Percentiles rank a stretch among this genome's conserved stretches.
Evolutionary conservation across 2,888 invertebrate genomes (phyloP).

Genomic region (Saturnia pavonia): DNA sequence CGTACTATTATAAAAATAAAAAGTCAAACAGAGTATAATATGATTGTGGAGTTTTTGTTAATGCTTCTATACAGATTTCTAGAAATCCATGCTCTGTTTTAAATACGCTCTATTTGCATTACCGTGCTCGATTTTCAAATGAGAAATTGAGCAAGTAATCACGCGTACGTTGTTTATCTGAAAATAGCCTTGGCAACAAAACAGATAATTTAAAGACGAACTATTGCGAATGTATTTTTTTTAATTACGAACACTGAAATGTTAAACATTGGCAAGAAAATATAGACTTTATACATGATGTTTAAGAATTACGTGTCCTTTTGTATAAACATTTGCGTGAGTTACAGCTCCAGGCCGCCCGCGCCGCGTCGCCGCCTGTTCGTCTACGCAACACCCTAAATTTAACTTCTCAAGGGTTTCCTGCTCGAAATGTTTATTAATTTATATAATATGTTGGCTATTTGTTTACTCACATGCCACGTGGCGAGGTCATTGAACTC

Average conservation of each 20-base stretch:
- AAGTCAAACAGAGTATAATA: neutral
- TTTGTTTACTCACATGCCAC: conserved; percentile 71
- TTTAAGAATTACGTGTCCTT: conserved; percentile 58
- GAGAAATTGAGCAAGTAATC: neutral
- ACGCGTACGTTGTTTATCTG: conserved; percentile 25
- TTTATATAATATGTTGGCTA: conserved; percentile 66
- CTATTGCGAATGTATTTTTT: conserved; percentile 37
- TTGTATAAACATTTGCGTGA: conserved; percentile 63
- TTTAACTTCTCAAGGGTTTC: conserved; percentile 76
- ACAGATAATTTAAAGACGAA: conserved; percentile 33
- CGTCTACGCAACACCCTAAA: conserved; percentile 71
- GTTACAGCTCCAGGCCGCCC: conserved; percentile 31
- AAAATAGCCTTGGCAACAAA: conserved; percentile 42
- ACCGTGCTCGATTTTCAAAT: neutral
- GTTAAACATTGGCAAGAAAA: conserved; percentile 32
- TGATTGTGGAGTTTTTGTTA: neutral
- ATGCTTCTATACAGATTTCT: neutral
- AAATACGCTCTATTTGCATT: neutral
- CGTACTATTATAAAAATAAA: neutral
- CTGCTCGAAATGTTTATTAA: conserved; percentile 72
- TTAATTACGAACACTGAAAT: conserved; percentile 7
- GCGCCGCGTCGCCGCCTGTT: conserved; percentile 44
- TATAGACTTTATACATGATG: conserved; percentile 18
- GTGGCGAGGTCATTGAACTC: conserved; percentile 68
- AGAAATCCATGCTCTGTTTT: neutral